Percentiles rank a stretch among this genome's conserved stretches.
Conservation (phyloP, 64 coral and sea anemone species). For the Porites lutea region DNA sequence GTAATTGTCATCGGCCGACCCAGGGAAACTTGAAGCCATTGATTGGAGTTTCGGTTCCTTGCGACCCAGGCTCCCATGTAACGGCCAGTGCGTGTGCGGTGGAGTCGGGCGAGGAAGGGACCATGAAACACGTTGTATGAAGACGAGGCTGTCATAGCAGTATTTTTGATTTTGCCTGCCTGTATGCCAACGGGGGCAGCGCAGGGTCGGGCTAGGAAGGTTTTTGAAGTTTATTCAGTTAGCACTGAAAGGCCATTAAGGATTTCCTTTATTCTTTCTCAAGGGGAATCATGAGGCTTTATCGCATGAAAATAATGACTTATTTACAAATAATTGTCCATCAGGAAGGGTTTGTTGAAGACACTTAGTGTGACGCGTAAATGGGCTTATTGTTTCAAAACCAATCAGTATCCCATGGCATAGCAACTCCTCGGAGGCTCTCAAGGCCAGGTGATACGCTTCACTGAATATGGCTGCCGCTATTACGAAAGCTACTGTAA, state of each 20-base stretch:
- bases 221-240: neutral
- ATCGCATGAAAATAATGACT: no score
- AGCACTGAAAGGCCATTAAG: no score
- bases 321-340: no score
- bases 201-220: slow-evolving; percentile 61
- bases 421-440: no score
- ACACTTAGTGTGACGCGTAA: no score
- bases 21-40: slow-evolving; percentile 83
- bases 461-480: no score
- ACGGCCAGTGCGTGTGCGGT: slow-evolving; percentile 45
- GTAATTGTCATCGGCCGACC: slow-evolving; percentile 66
- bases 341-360: no score
- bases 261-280: neutral
- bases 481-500: no score
- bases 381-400: no score
- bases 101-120: slow-evolving; percentile 71
- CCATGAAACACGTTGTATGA: slow-evolving; percentile 51
- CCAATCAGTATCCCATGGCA: no score
- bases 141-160: slow-evolving; percentile 84
- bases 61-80: slow-evolving; percentile 81
- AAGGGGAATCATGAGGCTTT: no score
- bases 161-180: slow-evolving; percentile 68
- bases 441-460: no score
- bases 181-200: slow-evolving; percentile 75
- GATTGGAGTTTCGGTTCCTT: slow-evolving; percentile 55